Conservation (phyloP, 2,797 vertebrate species). For the Esox lucius region DNA sequence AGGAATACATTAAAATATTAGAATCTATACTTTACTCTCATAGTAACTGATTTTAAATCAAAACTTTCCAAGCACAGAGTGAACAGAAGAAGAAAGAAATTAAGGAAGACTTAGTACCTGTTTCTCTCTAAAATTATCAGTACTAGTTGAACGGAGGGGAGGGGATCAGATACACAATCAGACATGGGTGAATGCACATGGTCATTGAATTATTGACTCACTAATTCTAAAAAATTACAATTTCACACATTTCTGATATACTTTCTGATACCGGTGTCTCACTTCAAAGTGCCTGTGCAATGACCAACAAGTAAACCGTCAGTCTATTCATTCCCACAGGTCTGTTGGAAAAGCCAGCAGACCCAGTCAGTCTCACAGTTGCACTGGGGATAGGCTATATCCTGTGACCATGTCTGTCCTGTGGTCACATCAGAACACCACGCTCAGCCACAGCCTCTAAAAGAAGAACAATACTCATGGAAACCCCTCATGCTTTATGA, state of each 20-base stretch:
- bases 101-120: no score
- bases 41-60: no score
- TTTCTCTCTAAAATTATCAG: no score
- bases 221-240: not conserved
- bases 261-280: no score
- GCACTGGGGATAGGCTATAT: conserved; percentile 4
- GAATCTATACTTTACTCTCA: no score
- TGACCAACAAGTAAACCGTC: conserved; percentile 4
- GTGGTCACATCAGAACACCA: conserved; percentile 24
- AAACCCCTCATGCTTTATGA: conserved; percentile 15
- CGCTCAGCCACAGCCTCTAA: conserved; percentile 27
- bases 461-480: conserved; percentile 27
- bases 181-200: no score
- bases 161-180: no score
- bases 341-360: not conserved
- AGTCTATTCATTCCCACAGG: not conserved
- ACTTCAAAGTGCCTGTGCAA: not conserved
- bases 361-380: conserved; percentile 9
- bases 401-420: conserved; percentile 3
- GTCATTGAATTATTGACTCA: not conserved
- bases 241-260: no score
- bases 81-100: no score
- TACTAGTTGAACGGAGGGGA: not conserved
- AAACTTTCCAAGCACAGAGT: no score
- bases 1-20: no score